Evolutionary conservation across 1,140 invertebrate species (phyloP).

Genomic region (Leptinotarsa defecta): DNA sequence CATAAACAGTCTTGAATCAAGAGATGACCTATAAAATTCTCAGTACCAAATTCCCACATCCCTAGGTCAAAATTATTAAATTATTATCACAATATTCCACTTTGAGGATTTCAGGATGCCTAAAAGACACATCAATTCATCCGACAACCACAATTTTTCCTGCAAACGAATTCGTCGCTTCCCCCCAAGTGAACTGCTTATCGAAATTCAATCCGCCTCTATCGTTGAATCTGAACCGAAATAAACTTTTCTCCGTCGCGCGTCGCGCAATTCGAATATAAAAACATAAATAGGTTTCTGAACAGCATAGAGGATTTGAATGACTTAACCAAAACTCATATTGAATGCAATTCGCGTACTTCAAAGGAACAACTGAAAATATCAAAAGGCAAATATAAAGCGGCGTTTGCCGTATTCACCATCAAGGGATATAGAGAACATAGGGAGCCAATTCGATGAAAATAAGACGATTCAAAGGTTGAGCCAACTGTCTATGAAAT

Average conservation of each 20-base stretch:
- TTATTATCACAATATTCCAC: no score
- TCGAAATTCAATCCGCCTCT: not conserved
- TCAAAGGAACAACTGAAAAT: conserved; percentile 1
- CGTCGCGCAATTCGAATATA: not conserved
- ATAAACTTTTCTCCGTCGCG: not conserved
- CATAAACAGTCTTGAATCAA: no score
- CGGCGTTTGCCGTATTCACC: not conserved
- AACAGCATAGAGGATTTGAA: conserved; percentile 3
- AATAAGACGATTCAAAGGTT: not conserved
- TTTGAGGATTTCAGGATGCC: no score
- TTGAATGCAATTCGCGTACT: not conserved
- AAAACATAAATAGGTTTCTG: not conserved
- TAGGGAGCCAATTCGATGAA: not conserved
- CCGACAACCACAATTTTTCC: no score
- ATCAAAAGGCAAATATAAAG: conserved; percentile 1
- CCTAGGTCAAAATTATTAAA: no score
- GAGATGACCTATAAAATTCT: no score
- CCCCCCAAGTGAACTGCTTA: not conserved
- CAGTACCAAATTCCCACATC: no score
- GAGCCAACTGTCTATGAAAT: not conserved
- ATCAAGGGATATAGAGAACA: not conserved
- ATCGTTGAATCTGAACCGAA: not conserved
- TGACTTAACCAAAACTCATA: conserved; percentile 6
- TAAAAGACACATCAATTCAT: no score
- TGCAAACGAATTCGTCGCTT: no score